Evolutionary conservation across 2,113 vertebrate genomes (phyloP), one percentile per base, ranked within the genome.

Genomic region (Boulengeromyrus knoepffleri): DNA sequence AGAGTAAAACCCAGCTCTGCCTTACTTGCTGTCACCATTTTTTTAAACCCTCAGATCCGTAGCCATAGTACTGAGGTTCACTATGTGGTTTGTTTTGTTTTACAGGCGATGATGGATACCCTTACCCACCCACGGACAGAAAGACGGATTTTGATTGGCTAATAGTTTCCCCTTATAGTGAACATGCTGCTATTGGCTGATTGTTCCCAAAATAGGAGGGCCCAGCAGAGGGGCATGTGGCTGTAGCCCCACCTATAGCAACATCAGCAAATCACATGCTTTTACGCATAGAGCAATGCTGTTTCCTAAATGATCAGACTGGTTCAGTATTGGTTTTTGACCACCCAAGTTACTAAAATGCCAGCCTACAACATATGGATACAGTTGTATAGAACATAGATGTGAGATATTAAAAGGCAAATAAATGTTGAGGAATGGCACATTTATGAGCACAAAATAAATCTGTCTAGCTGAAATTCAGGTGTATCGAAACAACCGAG

Each of bases 1-100:
- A 66, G 19, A 49, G n/a, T 27, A 45, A 92, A 3, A 92, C 90
- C 50, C 7, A 87, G 84, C 87, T 91, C 83, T 39, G 90, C 58
- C 56, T 46, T 8, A 12, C 46, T 45, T 85, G 83, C 45, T 85
- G 45, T 46, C 19, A 70, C 27, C 1, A 0, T 19, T 47, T 84
- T 47, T 47, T 21, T 0, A 85, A 46, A 3, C 80, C 19, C 21
- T 47, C 39, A 85, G 24, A 24, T 47, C 19, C 3, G 3, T 27
- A 31, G 62, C 2, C 24, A 27, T 31, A 31, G 62, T 31, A 12
- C 3, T 70, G 10, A 70, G n/a, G n/a, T 70, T 70, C 1, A 1
- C 10, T 70, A 1, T 31, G n/a, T 31, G 62, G 36, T 80, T 80
- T 77, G 15, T 80, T 80, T 80, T 80, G 74, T 80, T 39, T 80